These are phyloP conservation scores for Lepidurus arcticus DNA, from an alignment of 1,140 invertebrate genomes.

Conservation along the genomic window DNA sequence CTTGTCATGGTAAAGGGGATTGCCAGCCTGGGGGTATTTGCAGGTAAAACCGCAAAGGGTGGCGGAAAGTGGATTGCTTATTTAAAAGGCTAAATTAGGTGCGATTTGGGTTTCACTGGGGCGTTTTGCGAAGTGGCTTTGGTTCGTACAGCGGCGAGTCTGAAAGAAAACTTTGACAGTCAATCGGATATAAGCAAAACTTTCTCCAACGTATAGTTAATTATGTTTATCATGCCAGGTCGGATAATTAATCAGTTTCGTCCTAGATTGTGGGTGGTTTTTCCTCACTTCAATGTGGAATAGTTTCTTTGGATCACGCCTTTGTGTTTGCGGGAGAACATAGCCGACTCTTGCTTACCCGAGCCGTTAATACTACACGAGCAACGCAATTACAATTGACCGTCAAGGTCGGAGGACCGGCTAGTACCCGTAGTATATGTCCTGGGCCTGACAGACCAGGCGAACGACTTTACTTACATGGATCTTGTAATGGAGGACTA, in stretches of 20 bases:
- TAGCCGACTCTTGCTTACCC: conserved; percentile 42
- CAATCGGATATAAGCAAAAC: not conserved
- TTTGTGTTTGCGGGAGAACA: conserved; percentile 46
- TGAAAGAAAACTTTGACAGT: not conserved
- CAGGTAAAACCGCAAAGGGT: conserved; percentile 40
- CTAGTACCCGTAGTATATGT: conserved; percentile 40
- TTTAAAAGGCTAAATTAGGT: not conserved
- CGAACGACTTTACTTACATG: conserved; percentile 46
- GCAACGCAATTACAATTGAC: conserved; percentile 37
- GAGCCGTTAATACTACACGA: conserved; percentile 47
- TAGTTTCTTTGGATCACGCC: conserved; percentile 46
- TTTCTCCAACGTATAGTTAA: conserved; percentile 25
- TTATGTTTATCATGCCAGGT: not conserved
- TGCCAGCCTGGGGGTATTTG: conserved; percentile 43
- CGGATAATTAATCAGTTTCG: not conserved
- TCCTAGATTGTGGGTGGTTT: not conserved
- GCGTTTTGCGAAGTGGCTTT: not conserved
- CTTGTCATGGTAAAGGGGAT: conserved; percentile 46
- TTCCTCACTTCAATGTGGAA: conserved; percentile 41
- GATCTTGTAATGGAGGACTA: conserved; percentile 46
- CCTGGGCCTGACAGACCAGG: conserved; percentile 43
- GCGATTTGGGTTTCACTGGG: not conserved
- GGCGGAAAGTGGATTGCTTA: not conserved
- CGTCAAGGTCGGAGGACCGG: conserved; percentile 36
- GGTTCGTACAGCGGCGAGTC: not conserved